Percentiles rank a stretch among this genome's conserved stretches.
Evolutionary conservation across 35 echinoderm and acorn worm species (phyloP).

Genomic region (Stichopus chloronotus): DNA sequence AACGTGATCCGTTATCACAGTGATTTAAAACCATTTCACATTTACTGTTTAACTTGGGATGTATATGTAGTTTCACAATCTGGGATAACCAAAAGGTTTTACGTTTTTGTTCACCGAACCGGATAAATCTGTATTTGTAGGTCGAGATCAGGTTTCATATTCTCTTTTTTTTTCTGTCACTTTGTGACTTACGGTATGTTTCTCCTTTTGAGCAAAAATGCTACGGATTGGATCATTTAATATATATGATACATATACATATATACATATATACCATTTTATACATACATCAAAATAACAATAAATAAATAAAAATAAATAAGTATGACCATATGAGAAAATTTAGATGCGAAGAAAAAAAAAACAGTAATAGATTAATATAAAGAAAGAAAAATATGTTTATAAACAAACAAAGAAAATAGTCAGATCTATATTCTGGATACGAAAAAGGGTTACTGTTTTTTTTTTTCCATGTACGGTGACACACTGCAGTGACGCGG

Average conservation of each 20-base stretch:
- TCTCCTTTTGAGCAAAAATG: neutral
- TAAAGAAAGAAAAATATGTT: neutral
- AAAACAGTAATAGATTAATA: neutral
- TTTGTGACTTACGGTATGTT: neutral
- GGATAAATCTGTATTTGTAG: too few relatives aligned
- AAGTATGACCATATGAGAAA: neutral
- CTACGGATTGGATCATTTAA: neutral
- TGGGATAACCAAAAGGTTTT: too few relatives aligned
- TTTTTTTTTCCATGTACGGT: too few relatives aligned
- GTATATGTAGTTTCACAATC: too few relatives aligned
- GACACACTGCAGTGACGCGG: too few relatives aligned
- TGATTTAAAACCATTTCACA: too few relatives aligned
- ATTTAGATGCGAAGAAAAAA: neutral
- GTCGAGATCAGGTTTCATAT: neutral
- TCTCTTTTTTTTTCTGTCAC: neutral
- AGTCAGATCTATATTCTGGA: too few relatives aligned
- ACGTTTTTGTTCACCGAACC: too few relatives aligned
- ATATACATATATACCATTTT: neutral
- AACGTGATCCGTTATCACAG: too few relatives aligned
- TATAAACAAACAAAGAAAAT: neutral
- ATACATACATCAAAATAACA: conserved; percentile 7
- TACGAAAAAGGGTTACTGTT: too few relatives aligned
- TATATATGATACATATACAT: neutral
- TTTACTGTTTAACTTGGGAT: too few relatives aligned
- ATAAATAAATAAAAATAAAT: conserved; percentile 13